Conservation (phyloP, 2,888 invertebrate species). For the Sericinus montela region DNA sequence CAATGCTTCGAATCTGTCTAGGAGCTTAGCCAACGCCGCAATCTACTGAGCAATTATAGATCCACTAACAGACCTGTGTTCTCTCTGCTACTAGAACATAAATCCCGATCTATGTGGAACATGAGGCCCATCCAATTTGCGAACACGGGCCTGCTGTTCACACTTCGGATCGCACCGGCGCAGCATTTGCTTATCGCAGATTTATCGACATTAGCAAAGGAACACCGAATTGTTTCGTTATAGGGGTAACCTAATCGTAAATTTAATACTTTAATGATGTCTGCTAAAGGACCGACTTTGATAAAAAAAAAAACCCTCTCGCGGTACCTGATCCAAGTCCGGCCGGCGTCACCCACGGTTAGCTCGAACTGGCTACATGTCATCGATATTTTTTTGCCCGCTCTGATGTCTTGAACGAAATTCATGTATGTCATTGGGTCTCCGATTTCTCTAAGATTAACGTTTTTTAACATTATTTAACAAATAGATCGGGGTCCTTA, state of each 20-base stretch:
- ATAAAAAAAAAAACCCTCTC: slow-evolving; percentile 52
- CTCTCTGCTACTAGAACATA: neutral
- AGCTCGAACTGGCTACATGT: slow-evolving; percentile 59
- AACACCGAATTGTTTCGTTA: slow-evolving; percentile 41
- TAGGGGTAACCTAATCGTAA: slow-evolving; percentile 57
- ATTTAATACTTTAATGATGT: slow-evolving; percentile 73
- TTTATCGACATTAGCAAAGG: slow-evolving; percentile 29
- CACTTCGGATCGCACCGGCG: too few relatives aligned
- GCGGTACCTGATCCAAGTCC: slow-evolving; percentile 51
- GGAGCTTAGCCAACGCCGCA: slow-evolving; percentile 16
- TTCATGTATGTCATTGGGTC: slow-evolving; percentile 76
- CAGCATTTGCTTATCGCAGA: slow-evolving; percentile 13
- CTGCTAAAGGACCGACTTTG: slow-evolving; percentile 52
- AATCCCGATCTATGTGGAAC: neutral
- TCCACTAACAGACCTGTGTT: neutral
- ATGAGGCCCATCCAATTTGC: neutral
- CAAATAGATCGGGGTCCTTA: slow-evolving; percentile 77
- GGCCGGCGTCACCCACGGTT: slow-evolving; percentile 55
- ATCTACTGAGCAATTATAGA: slow-evolving; percentile 10
- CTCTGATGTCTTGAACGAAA: slow-evolving; percentile 75
- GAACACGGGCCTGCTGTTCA: too few relatives aligned
- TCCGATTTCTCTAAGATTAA: slow-evolving; percentile 76
- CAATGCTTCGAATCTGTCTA: slow-evolving; percentile 24
- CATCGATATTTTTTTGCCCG: slow-evolving; percentile 72
- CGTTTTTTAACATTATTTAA: slow-evolving; percentile 75